Conservation (phyloP, 2,888 invertebrate species). For the Microctonus aethiopoides region DNA sequence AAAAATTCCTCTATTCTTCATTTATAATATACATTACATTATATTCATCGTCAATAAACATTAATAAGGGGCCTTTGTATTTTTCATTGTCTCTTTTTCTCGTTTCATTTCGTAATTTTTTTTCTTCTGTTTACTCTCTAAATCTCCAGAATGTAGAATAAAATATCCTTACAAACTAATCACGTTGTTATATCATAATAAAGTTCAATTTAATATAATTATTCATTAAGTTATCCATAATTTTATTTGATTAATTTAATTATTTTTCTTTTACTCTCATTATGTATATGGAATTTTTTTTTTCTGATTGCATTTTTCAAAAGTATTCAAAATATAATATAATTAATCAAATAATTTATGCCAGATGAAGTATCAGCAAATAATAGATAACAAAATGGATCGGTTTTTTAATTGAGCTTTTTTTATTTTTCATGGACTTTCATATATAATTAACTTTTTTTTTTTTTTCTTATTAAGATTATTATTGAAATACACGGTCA, state of each 20-base stretch:
- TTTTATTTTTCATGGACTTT: slow-evolving; percentile 16
- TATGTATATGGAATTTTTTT: neutral
- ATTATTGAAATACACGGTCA: slow-evolving; percentile 30
- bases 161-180: neutral
- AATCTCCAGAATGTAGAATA: neutral
- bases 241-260: neutral
- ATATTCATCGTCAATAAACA: neutral
- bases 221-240: neutral
- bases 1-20: slow-evolving; percentile 39
- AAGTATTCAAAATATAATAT: neutral
- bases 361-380: neutral
- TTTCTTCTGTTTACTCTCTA: neutral
- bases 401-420: neutral
- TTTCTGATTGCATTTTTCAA: neutral
- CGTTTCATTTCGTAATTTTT: neutral
- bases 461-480: slow-evolving; percentile 19
- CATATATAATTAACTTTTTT: slow-evolving; percentile 11
- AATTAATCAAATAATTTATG: neutral
- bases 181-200: neutral
- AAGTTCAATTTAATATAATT: neutral
- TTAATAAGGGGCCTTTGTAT: neutral
- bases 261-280: neutral
- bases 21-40: slow-evolving; percentile 39
- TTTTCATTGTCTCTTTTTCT: neutral
- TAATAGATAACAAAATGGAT: neutral